Base-by-base conservation (phyloP, 2,113 vertebrate species). In the Neoarius graeffei region DNA sequence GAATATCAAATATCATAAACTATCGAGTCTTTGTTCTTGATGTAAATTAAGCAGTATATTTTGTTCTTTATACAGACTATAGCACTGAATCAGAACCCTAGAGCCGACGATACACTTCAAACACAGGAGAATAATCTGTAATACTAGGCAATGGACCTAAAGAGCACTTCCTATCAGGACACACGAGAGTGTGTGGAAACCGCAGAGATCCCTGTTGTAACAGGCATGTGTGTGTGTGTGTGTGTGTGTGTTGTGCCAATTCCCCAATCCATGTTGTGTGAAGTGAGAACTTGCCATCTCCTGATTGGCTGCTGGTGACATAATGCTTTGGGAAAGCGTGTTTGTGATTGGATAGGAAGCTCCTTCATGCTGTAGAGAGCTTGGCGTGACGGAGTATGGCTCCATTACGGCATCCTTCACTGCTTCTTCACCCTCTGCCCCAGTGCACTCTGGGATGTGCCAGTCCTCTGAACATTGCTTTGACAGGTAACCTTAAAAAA, bases 251-350 rank as follows among this genome's bases (percentile, higher is more conserved):
- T 71, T 88, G 83, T 86, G 73, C 91, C 85, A 90, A 89, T 94
- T 91, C 90, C 90, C 93, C n/a, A 77, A 87, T 89, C 89, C 86
- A 85, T 90, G 89, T 88, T 86, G 82, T 92, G 93, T 93, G 93
- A 94, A 94, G 93, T 91, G 89, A 79, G 60, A 64, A 25, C 57
- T 83, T 86, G 87, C 92, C 60, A 89, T 86, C 84, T 77, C 69
- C 80, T 89, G 93, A 95, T 96, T 96, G 95, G 95, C 92, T 92
- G 88, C 5, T 17, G 94, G 92, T 95, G 94, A 95, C 93, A 93
- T 92, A 95, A 94, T 95, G 82, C 92, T 85, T 92, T 89, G 54
- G 88, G 90, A 89, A 91, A 89, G 93, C 85, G 85, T 67, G 88
- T 77, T 83, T 92, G 91, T 84, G 91, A 92, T 90, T 92, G 91